Conservation (phyloP, 2,113 vertebrate genomes). For the Anguilla rostrata region DNA sequence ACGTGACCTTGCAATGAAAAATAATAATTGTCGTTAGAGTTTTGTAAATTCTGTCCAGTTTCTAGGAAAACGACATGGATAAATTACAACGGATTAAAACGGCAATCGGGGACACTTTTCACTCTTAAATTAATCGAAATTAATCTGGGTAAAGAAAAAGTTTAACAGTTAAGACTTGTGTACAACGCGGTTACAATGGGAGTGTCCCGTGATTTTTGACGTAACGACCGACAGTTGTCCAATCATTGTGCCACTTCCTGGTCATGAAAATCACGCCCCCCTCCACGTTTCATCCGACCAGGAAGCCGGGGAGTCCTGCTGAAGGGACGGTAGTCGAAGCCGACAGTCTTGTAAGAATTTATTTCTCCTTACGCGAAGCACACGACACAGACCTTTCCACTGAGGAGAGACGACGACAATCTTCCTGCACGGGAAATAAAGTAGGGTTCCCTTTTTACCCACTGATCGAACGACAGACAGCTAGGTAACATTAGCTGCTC, state of each 20-base stretch:
- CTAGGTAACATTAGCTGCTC: background rate
- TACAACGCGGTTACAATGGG: background rate
- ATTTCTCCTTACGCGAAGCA: background rate
- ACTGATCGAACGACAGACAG: background rate
- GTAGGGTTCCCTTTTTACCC: background rate
- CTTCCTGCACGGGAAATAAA: background rate
- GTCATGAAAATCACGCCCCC: slow-evolving; percentile 14
- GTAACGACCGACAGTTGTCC: background rate
- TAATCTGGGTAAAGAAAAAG: background rate
- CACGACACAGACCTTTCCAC: background rate
- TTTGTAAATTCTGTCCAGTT: too few species aligned
- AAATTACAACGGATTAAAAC: too few species aligned
- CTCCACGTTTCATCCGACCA: slow-evolving; percentile 20
- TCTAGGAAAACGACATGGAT: too few species aligned
- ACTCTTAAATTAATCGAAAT: too few species aligned
- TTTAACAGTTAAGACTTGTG: too few species aligned
- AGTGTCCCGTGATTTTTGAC: slow-evolving; percentile 9
- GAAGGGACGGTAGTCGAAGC: background rate
- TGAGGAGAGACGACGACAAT: background rate
- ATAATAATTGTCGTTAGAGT: too few species aligned
- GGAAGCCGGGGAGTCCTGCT: background rate
- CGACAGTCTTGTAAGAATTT: background rate
- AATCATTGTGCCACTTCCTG: slow-evolving; percentile 9
- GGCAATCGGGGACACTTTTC: background rate
- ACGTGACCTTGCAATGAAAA: too few species aligned